Evolutionary conservation across 1,140 invertebrate genomes (phyloP).

Genomic region (Eumaeus atala): DNA sequence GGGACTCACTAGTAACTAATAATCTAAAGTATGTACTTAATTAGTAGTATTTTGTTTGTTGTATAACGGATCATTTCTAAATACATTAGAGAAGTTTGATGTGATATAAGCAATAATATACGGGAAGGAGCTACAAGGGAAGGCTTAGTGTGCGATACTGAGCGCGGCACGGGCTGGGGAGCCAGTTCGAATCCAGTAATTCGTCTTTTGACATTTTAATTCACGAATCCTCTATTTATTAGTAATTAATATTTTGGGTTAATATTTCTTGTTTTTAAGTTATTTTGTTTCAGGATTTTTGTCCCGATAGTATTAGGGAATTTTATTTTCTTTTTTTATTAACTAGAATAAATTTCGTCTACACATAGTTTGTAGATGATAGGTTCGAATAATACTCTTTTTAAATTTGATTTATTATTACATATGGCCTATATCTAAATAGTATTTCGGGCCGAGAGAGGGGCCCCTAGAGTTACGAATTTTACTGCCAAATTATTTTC

Average conservation of each 20-base stretch:
- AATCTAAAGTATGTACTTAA: conserved; percentile 68
- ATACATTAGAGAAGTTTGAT: conserved; percentile 56
- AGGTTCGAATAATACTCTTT: conserved; percentile 70
- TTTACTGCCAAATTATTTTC: conserved; percentile 75
- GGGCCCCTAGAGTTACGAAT: conserved; percentile 72
- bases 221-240: conserved; percentile 69
- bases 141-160: conserved; percentile 35
- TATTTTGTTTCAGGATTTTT: conserved; percentile 73
- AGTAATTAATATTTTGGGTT: conserved; percentile 71
- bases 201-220: conserved; percentile 50
- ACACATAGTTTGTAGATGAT: conserved; percentile 55
- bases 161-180: conserved; percentile 10
- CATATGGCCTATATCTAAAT: conserved; percentile 69
- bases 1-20: conserved; percentile 47
- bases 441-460: conserved; percentile 69
- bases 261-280: conserved; percentile 74
- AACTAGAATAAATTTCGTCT: conserved; percentile 64
- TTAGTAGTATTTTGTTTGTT: conserved; percentile 65
- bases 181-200: conserved; percentile 40
- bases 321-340: conserved; percentile 71
- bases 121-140: conserved; percentile 45
- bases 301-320: conserved; percentile 74
- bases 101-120: conserved; percentile 71
- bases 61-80: conserved; percentile 57
- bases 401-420: conserved; percentile 55